A percentile compares a stretch with the other conserved stretches of the same genome.
These are phyloP conservation scores for Myiotriccus ornatus DNA, from an alignment of 2,797 vertebrate genomes.

Conservation along the genomic window DNA sequence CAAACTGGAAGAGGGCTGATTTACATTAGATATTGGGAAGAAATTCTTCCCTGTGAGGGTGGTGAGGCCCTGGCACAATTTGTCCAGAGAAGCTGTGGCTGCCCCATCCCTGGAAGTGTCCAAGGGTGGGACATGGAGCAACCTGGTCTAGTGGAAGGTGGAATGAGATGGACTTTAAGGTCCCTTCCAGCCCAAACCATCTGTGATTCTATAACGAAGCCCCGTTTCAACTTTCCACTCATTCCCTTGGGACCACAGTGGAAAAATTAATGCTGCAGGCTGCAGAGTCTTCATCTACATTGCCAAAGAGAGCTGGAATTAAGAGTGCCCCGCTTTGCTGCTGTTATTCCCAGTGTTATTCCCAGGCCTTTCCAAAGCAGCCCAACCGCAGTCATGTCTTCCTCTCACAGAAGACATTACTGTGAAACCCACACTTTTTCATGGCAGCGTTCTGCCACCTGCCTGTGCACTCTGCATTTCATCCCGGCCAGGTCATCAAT, in stretches of 20 bases:
- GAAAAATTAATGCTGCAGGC: not conserved
- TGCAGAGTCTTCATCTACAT: not conserved
- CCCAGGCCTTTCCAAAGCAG: not conserved
- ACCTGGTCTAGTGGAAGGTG: rapidly evolving
- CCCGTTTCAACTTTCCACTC: not conserved
- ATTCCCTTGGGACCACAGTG: not conserved
- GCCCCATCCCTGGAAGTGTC: not conserved
- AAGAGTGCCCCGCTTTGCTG: not conserved
- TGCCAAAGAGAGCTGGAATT: not conserved
- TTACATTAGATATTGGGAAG: not conserved
- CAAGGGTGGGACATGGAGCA: not conserved
- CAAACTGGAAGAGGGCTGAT: not conserved
- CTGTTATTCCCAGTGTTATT: not conserved
- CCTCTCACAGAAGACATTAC: not conserved
- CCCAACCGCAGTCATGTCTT: not conserved
- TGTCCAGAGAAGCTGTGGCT: not conserved
- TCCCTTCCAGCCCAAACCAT: not conserved
- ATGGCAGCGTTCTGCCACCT: slow-evolving; percentile 15
- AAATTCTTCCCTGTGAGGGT: not conserved
- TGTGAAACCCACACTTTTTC: not conserved
- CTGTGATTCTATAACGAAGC: not conserved
- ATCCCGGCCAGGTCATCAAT: not conserved
- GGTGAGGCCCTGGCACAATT: not conserved
- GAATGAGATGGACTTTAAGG: not conserved
- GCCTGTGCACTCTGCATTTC: not conserved